Base-by-base conservation (phyloP, 2,888 invertebrate species). In the Lycia hirtaria region DNA sequence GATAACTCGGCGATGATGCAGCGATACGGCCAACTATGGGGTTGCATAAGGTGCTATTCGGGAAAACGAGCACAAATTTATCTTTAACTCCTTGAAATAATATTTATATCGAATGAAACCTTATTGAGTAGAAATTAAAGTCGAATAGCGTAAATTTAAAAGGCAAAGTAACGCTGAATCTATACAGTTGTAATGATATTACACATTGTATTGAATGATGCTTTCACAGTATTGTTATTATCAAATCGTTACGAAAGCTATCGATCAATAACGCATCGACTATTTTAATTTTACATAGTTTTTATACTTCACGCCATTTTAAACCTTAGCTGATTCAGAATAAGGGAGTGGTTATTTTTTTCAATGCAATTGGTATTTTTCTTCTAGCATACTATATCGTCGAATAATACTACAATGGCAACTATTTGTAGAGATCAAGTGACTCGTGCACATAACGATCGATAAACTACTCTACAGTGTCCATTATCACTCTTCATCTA, bases 221-320 rank as follows among this genome's bases (percentile, higher is more conserved):
- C 83, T 86, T 85, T 85, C 81, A 80, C 81, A 74, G 73, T 71
- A 57, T 56, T 66, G 68, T 65, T 72, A 74, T 88, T 85, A 85
- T 79, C 75, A 76, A 72, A 76, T 79, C 69, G 75, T 83, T 83
- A 83, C 71, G 63, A 67, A 67, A 67, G 60, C 49, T 52, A 60
- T 60, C 53, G 49, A 56, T 51, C 50, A 33, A 33, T 53, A 20
- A 52, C 58, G 20, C 37, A 28, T 58, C 38, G 32, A 28, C 56
- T 51, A 41, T 17, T 20, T 59, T 30, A 12, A 33, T 10, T 10
- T 17, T 10, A 5, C 17, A 14, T 0, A 6, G 1, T 48, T 35
- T 26, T 1, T 6, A 7, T 7, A 14, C 17, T 33, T 1, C 0
- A 15, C 20, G 12, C 9, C 9, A 64, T 51, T 56, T 45, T 38